Percentiles rank a stretch among this genome's conserved stretches.
phyloP scores from a whole-genome alignment of 2,888 invertebrate species.

The Trichogramma evanescens region DNA sequence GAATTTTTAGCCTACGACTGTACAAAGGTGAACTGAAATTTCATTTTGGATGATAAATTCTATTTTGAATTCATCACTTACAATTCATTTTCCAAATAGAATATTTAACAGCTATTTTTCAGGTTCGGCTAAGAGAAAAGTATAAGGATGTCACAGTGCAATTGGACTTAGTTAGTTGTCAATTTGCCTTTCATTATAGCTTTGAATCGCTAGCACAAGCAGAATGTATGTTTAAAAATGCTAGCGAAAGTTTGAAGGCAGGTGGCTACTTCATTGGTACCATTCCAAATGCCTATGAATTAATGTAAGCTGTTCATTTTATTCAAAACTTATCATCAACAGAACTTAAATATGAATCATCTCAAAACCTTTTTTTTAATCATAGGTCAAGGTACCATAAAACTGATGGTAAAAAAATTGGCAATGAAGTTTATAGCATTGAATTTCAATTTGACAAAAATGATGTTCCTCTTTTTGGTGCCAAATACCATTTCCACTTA shows the following conservation, averaged over 20 bases:
- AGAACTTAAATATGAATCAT: neutral
- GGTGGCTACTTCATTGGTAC: slow-evolving; percentile 97
- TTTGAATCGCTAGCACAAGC: slow-evolving; percentile 87
- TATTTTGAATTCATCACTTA: neutral
- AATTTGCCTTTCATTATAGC: slow-evolving; percentile 97
- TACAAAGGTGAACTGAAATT: slow-evolving; percentile 57
- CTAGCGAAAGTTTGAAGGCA: slow-evolving; percentile 77
- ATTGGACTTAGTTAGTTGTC: slow-evolving; percentile 90
- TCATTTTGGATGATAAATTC: neutral
- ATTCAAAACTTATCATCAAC: neutral
- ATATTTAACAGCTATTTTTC: slow-evolving; percentile 33
- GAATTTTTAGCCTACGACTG: slow-evolving; percentile 91
- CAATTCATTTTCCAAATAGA: slow-evolving; percentile 4
- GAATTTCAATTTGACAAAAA: slow-evolving; percentile 58
- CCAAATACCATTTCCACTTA: slow-evolving; percentile 89
- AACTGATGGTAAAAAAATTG: slow-evolving; percentile 57
- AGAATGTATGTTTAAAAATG: slow-evolving; percentile 86
- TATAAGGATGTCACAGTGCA: slow-evolving; percentile 70
- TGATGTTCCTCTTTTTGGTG: slow-evolving; percentile 83
- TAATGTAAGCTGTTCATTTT: slow-evolving; percentile 58
- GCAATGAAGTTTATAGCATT: slow-evolving; percentile 73
- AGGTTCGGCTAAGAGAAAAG: slow-evolving; percentile 62
- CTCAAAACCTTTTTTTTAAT: neutral
- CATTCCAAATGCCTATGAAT: slow-evolving; percentile 87
- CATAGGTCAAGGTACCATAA: slow-evolving; percentile 54